A percentile compares a stretch with the other conserved stretches of the same genome.
Conservation (phyloP, 2,888 invertebrate species). For the Vannuccia rotundouncinata region DNA sequence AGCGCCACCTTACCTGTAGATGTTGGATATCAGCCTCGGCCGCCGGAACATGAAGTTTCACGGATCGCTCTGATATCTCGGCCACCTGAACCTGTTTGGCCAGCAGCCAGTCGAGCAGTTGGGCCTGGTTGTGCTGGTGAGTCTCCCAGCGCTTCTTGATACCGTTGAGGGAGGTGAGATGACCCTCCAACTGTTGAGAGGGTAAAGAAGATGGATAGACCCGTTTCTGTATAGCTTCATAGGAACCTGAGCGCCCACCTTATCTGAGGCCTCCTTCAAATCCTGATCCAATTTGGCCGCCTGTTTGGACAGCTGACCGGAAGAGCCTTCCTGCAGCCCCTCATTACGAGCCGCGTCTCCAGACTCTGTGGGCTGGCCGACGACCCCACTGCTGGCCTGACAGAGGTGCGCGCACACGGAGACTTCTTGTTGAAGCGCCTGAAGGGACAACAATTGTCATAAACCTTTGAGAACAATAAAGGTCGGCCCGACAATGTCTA, state of each 20-base stretch:
- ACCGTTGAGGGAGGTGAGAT: neutral
- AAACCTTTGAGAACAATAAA: neutral
- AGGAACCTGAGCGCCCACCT: too few species aligned
- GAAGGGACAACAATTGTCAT: too few species aligned
- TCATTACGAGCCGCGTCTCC: neutral
- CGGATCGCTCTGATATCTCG: neutral
- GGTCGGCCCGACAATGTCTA: too few species aligned
- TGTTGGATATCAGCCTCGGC: neutral
- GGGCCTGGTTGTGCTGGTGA: neutral
- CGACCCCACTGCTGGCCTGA: neutral
- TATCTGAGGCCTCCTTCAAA: neutral
- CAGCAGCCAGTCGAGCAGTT: neutral
- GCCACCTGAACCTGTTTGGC: neutral
- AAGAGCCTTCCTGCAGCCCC: neutral
- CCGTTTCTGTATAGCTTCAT: too few species aligned
- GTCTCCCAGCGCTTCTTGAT: neutral
- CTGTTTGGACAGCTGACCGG: neutral
- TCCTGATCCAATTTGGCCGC: neutral
- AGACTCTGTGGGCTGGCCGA: neutral
- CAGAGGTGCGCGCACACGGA: neutral
- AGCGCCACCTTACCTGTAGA: constrained; percentile 1
- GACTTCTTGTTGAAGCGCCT: neutral
- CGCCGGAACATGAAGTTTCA: neutral
- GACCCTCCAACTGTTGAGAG: neutral
- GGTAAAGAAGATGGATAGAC: too few species aligned